Evolutionary conservation across 2,888 invertebrate species (phyloP), one percentile per base, ranked within the genome.

Genomic region (Trichopria drosophilae): DNA sequence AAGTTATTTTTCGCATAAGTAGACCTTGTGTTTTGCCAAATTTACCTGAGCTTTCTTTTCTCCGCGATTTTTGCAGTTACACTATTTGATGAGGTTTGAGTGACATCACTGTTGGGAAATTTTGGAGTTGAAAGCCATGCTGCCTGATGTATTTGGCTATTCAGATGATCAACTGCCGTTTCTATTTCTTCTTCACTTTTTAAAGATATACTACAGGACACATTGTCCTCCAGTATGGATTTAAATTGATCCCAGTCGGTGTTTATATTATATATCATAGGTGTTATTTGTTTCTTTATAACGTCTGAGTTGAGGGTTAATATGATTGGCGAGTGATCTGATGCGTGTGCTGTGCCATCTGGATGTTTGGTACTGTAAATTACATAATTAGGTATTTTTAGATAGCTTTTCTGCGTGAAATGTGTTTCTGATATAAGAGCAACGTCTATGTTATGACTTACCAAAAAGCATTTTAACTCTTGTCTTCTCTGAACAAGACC

Each of bases 261-360:
- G n/a, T 3, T 4, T 9, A 6, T 22, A 16, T 23, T 39, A n/a
- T n/a, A n/a, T n/a, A n/a, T n/a, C n/a, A 16, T 23, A 13, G 15
- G 23, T 7, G 23, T 39, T 10, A 34, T 4, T 34, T 10, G 16
- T 13, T 34, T 34, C 34, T 34, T 13, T 16, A 9, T 10, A 13
- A 16, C 18, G 4, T 6, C 6, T 9, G 56, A 51, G 34, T 51
- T 55, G 23, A 59, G 12, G 22, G 56, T 60, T 15, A 59, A 28
- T 12, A 60, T 36, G 7, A 65, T 48, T 10, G 63, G 56, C 13
- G 59, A 55, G 28, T 64, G 61, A 24, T 63, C 60, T 1, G 64
- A 62, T 12, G 28, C 41, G 19, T 41, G 41, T 10, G 41, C 28
- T 41, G 20, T 16, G 4, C 2, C 10, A 12, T 9, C n/a, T 1